phyloP scores from a whole-genome alignment of 2,113 vertebrate species.

The Callospermophilus lateralis region DNA sequence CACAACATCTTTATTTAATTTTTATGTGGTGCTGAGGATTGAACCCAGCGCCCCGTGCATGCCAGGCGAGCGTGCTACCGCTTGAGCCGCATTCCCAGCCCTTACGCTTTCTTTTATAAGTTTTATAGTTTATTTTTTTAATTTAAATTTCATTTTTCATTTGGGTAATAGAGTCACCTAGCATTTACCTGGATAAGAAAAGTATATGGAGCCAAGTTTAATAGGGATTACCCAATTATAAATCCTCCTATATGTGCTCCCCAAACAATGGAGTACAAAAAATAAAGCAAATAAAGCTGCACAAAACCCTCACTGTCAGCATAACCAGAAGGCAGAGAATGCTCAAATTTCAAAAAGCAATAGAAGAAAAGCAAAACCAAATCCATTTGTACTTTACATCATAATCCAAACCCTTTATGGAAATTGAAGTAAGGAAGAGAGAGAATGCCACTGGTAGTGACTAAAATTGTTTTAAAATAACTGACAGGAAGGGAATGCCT shows the following conservation, averaged over 20 bases:
- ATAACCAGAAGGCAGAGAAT: neutral
- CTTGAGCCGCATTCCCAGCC: no score
- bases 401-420: neutral
- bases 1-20: no score
- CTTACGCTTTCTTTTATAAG: neutral
- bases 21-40: no score
- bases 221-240: neutral
- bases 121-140: neutral
- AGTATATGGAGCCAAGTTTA: neutral
- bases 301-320: neutral
- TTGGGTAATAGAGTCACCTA: neutral
- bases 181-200: neutral
- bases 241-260: neutral
- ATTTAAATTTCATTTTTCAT: constrained; percentile 26
- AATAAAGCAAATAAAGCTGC: neutral
- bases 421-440: neutral
- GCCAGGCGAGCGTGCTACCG: no score
- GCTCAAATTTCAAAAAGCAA: neutral
- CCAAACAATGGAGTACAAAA: neutral
- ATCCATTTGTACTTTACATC: neutral
- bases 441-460: no score
- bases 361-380: neutral
- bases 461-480: neutral
- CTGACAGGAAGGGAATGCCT: neutral
- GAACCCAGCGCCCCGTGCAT: no score